Percentiles rank a stretch among this genome's conserved stretches.
Evolutionary conservation across 2,888 invertebrate genomes (phyloP).

Genomic region (Pachymerium ferrugineum): DNA sequence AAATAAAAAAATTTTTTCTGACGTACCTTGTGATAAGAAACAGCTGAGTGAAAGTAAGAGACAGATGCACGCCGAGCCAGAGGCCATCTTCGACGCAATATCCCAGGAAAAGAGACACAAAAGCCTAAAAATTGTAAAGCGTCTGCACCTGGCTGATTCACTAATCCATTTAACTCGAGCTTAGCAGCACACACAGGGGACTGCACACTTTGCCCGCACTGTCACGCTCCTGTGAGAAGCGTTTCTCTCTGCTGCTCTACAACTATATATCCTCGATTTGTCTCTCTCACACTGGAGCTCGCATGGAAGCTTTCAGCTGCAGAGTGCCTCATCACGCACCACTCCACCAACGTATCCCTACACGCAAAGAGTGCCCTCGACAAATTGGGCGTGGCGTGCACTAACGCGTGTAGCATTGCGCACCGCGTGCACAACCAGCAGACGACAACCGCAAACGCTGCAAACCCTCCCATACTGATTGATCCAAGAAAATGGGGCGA

Average conservation of each 20-base stretch:
- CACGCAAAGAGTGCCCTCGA: neutral
- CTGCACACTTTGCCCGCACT: neutral
- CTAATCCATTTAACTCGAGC: neutral
- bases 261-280: neutral
- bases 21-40: neutral
- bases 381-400: neutral
- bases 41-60: neutral
- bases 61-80: neutral
- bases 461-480: neutral
- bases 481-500: too few relatives aligned
- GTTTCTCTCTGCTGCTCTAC: neutral
- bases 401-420: neutral
- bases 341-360: neutral
- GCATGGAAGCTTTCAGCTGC: neutral
- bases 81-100: neutral
- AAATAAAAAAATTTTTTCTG: neutral
- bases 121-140: neutral
- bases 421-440: neutral
- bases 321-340: neutral
- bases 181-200: neutral
- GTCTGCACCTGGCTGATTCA: neutral
- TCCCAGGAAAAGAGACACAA: neutral
- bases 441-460: neutral
- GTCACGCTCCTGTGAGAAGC: neutral
- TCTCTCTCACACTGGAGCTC: neutral